phyloP scores from a whole-genome alignment of 2,797 vertebrate genomes.

The Malacoraja senta region DNA sequence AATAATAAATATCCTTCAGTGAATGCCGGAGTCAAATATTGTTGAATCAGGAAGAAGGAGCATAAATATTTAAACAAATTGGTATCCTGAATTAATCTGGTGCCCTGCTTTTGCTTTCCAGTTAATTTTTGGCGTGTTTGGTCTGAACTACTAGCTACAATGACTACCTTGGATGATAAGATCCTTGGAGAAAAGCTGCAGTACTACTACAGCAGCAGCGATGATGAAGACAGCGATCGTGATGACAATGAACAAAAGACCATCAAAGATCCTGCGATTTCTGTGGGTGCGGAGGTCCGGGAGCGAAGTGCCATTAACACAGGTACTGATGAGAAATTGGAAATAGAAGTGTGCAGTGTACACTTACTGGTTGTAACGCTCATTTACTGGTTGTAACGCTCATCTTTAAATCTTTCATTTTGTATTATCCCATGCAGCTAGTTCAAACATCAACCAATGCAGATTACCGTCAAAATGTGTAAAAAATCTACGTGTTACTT shows the following conservation, averaged over 20 bases:
- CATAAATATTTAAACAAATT: background rate
- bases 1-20: background rate
- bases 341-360: background rate
- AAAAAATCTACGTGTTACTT: background rate
- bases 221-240: constrained; percentile 85
- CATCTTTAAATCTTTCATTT: background rate
- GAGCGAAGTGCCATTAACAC: constrained; percentile 88
- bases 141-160: constrained; percentile 50
- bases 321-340: constrained; percentile 53
- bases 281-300: constrained; percentile 58
- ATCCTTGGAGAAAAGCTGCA: constrained; percentile 92
- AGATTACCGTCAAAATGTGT: background rate
- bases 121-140: background rate
- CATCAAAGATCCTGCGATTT: constrained; percentile 52
- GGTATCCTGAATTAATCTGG: background rate
- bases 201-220: constrained; percentile 97
- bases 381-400: background rate
- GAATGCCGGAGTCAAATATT: background rate
- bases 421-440: background rate
- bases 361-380: background rate
- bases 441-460: background rate
- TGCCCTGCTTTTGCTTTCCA: background rate
- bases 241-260: constrained; percentile 70
- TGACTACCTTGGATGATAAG: constrained; percentile 91
- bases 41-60: background rate